Evolutionary conservation across 2,888 invertebrate species (phyloP), one percentile per base, ranked within the genome.

Genomic region (Chironomus tentans): DNA sequence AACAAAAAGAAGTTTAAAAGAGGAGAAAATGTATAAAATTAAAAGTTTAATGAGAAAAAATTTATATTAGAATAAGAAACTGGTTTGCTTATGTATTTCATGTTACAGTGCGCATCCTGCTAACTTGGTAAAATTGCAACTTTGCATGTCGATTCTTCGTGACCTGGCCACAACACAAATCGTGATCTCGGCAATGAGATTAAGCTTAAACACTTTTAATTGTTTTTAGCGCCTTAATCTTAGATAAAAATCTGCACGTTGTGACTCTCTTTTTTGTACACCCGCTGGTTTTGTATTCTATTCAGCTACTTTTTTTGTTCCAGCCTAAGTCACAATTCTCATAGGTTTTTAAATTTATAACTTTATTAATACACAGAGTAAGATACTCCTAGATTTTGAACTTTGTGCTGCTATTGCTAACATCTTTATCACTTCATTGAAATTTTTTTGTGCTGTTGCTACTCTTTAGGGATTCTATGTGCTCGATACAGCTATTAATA

Each of bases 141-240:
- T 56, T 71, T 61, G 61, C 72, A 62, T 73, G 72, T 73, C 65
- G 24, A 21, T 38, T 47, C 61, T 24, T 62, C 71, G 71, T 73
- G 72, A 62, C 62, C 72, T 62, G 72, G n/a, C 38, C 72, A 73
- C 38, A 50, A 61, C 72, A 61, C 61, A 65, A 73, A 73, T 73
- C 72, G 72, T 73, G 72, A 73, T 73, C 18, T n/a, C 62, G 15
- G 56, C 72, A 18, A 73, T 24, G 72, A 62, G 72, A 73, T 73
- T 73, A 73, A 73, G 68, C 62, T 73, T 73, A 73, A 73, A 73
- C 72, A 73, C 72, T 73, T 73, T 73, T 73, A 73, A 73, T 73
- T 73, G 72, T 73, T 73, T 73, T 73, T 73, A 73, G 72, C 72
- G 72, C 72, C 72, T 73, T 73, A 62, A 73, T 73, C 71, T 71